Percentiles rank a stretch among this genome's conserved stretches.
phyloP scores from a whole-genome alignment of 2,797 vertebrate species.

The Odontamblyopus lacepedii region DNA sequence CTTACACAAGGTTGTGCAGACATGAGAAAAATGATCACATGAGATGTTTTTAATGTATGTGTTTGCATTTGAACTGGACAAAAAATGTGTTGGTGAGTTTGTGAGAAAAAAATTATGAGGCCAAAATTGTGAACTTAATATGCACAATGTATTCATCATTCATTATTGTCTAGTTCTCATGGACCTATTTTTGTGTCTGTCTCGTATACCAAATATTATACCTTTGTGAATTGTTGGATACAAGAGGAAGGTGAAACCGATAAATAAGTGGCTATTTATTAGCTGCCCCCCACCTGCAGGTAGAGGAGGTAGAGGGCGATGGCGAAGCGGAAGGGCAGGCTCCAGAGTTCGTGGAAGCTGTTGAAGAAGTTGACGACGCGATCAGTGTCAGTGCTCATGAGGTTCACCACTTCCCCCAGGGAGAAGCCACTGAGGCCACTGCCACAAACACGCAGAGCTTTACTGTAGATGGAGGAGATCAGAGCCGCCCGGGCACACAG shows the following conservation, averaged over 20 bases:
- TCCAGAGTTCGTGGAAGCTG: conserved; percentile 95
- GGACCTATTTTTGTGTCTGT: no score
- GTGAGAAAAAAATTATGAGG: no score
- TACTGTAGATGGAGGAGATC: conserved; percentile 85
- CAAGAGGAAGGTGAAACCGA: no score
- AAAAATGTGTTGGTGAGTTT: no score
- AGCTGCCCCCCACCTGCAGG: conserved; percentile 83
- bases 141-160: no score
- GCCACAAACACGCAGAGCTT: conserved; percentile 83
- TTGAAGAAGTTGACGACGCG: conserved; percentile 88
- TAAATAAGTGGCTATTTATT: conserved; percentile 44
- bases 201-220: neutral
- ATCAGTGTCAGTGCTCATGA: conserved; percentile 90
- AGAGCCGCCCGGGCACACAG: conserved; percentile 82
- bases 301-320: conserved; percentile 91
- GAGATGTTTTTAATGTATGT: no score
- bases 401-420: conserved; percentile 88
- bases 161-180: no score
- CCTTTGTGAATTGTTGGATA: no score
- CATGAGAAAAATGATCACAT: no score
- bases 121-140: no score
- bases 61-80: no score
- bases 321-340: conserved; percentile 85
- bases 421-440: conserved; percentile 75
- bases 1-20: no score